Evolutionary conservation across 1,140 invertebrate genomes (phyloP).

Genomic region (Mylabris phalerata): DNA sequence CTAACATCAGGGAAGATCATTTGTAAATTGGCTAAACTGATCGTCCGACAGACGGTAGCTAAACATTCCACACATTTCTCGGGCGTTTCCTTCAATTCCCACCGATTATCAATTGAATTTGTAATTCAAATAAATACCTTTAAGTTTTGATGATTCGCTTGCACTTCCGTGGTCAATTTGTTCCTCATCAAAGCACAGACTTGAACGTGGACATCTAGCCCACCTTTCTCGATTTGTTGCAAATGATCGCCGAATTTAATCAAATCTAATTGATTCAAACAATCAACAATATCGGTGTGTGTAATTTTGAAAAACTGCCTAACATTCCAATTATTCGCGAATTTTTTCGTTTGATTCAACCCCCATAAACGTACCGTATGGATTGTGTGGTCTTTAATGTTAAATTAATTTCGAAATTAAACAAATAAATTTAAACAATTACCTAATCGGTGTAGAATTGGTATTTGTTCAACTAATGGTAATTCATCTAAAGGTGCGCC

Average conservation of each 20-base stretch:
- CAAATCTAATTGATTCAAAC: slow-evolving; percentile 55
- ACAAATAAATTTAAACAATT: not conserved
- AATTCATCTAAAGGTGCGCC: slow-evolving; percentile 60
- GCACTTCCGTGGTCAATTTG: slow-evolving; percentile 69
- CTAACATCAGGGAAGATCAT: slow-evolving; percentile 64
- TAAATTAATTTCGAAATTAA: not conserved
- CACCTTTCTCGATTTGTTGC: slow-evolving; percentile 45
- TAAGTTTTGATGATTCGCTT: slow-evolving; percentile 61
- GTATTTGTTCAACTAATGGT: slow-evolving; percentile 72
- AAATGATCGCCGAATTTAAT: slow-evolving; percentile 57
- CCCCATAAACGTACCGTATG: slow-evolving; percentile 70
- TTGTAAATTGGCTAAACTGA: slow-evolving; percentile 66
- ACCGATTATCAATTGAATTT: not conserved
- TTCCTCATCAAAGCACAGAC: slow-evolving; percentile 69
- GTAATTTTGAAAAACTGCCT: slow-evolving; percentile 47
- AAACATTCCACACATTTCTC: slow-evolving; percentile 60
- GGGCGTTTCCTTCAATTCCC: slow-evolving; percentile 51
- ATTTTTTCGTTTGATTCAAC: slow-evolving; percentile 56
- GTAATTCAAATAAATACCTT: slow-evolving; percentile 49
- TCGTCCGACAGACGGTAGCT: slow-evolving; percentile 61
- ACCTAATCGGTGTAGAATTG: slow-evolving; percentile 66
- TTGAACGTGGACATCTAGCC: slow-evolving; percentile 47
- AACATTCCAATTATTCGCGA: slow-evolving; percentile 67
- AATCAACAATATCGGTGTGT: slow-evolving; percentile 60
- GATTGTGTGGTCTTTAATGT: slow-evolving; percentile 58